Conservation (phyloP, 2,797 vertebrate genomes). For the Vireo griseus region DNA sequence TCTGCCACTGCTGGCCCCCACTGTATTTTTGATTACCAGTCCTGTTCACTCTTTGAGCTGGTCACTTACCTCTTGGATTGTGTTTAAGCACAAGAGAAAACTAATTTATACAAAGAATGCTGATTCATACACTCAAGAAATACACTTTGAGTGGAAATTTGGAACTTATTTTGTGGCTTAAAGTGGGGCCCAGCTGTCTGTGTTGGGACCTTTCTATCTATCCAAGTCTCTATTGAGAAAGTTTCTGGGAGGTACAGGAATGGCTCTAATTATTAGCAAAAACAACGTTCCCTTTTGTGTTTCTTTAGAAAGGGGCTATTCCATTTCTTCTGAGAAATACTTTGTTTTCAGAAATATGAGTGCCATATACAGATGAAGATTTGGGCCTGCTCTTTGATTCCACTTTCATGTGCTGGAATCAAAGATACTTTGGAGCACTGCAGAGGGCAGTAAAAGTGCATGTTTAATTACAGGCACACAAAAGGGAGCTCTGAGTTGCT, state of each 20-base stretch:
- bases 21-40: not conserved
- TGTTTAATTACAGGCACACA: conserved; percentile 60
- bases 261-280: not conserved
- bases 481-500: conserved; percentile 40
- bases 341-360: conserved; percentile 59
- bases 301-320: not conserved
- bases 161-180: not conserved
- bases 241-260: conserved; percentile 4
- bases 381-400: conserved; percentile 43
- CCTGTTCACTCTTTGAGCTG: not conserved
- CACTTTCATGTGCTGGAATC: conserved; percentile 76
- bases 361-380: conserved; percentile 63
- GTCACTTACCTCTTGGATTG: not conserved
- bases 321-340: conserved; percentile 6
- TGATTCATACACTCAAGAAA: not conserved
- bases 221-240: not conserved
- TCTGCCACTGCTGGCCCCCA: not conserved
- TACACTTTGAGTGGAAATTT: not conserved
- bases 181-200: not conserved
- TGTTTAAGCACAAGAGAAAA: not conserved
- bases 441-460: conserved; percentile 67
- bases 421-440: conserved; percentile 71
- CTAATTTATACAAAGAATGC: not conserved
- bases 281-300: not conserved
- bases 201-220: not conserved